Evolutionary conservation across 92 coral and sea anemone species (phyloP).

Genomic region (Palythoa heliodiscus): DNA sequence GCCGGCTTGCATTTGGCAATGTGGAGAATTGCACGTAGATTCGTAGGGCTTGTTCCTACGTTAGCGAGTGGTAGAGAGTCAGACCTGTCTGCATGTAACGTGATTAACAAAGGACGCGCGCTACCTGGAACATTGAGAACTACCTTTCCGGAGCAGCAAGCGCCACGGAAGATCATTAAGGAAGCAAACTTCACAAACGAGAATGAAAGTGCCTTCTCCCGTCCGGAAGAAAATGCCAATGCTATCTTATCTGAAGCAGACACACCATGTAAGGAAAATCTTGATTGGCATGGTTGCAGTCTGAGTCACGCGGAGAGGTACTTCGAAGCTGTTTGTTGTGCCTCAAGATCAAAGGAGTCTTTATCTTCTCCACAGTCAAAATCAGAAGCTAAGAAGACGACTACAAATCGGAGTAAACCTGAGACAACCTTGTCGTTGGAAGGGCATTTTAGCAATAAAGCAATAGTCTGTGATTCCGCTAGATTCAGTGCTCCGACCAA

Average conservation of each 20-base stretch:
- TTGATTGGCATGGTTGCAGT: background rate
- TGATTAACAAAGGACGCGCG: background rate
- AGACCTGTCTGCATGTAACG: background rate
- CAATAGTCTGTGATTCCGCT: background rate
- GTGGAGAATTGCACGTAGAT: constrained; percentile 17
- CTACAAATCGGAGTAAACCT: background rate
- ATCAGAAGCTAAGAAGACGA: background rate
- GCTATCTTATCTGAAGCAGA: background rate
- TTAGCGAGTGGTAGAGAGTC: background rate
- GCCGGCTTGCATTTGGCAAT: constrained; percentile 3
- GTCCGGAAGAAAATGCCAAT: background rate
- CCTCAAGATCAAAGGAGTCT: background rate
- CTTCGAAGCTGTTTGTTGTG: background rate
- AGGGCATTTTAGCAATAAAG: background rate
- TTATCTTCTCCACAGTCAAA: background rate
- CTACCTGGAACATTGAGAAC: background rate
- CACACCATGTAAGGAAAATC: background rate
- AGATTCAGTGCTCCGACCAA: too few relatives aligned
- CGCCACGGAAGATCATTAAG: background rate
- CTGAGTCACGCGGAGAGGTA: background rate
- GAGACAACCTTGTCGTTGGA: background rate
- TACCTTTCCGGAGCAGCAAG: too few relatives aligned
- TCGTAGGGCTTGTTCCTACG: background rate
- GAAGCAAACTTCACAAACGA: background rate
- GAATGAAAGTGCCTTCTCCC: background rate